Evolutionary conservation across 2,113 vertebrate species (phyloP), one percentile per base, ranked within the genome.

Genomic region (Menura novaehollandiae): DNA sequence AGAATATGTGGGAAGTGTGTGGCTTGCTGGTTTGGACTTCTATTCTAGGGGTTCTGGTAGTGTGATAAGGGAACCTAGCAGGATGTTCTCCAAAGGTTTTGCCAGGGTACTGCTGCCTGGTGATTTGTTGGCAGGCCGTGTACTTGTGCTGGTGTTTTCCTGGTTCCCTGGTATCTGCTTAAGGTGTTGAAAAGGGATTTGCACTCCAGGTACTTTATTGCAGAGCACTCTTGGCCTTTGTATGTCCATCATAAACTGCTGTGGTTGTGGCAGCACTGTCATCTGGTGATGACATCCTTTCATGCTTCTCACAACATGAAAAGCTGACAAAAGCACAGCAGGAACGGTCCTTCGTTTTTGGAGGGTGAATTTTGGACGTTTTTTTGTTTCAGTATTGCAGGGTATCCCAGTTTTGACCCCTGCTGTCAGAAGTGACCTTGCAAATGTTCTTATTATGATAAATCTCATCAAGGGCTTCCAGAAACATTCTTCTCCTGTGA

Each of bases 1-100:
- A 68, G 62, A 79, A 43, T 46, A 55, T 1, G 1, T 69, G 35
- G 41, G 30, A 47, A 60, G 21, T 0, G 0, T 2, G 0, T 46
- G 35, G 8, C 39, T 75, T 85, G 24, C 23, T 85, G 27, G 17
- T 52, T 92, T 60, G 69, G 24, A 43, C n/a, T 77, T 64, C 8
- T 39, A 3, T 74, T 90, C 18, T n/a, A 17, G 37, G 13, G 11
- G 2, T 46, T 83, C 39, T 85, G n/a, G 19, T 71, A 12, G 12
- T 20, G 13, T 85, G 33, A n/a, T 37, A 11, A 63, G 16, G 37
- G 21, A 89, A 22, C 17, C 15, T 83, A 41, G 59, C 32, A 90
- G 55, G 37, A 60, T 21, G 6, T 81, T 90, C 37, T 62, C 37
- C 32, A 10, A n/a, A 66, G n/a, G 35, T 85, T 85, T 92, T 92